These are phyloP conservation scores for Drosophila kambysellisi DNA, from an alignment of 2,888 invertebrate genomes.

Conservation along the genomic window DNA sequence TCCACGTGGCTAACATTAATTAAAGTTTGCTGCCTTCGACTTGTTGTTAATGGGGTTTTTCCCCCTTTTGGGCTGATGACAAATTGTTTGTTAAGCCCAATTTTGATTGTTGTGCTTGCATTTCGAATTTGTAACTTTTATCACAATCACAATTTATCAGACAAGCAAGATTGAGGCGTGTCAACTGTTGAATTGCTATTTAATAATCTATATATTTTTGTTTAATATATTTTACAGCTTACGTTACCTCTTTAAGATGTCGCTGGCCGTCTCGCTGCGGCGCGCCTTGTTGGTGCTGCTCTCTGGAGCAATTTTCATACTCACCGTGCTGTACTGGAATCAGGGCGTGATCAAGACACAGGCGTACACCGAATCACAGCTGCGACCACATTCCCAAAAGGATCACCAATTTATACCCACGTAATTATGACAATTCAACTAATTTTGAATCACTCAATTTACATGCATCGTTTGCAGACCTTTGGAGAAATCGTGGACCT, in stretches of 20 bases:
- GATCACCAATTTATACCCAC: conserved; percentile 69
- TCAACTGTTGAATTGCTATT: conserved; percentile 16
- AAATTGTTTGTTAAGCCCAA: conserved; percentile 20
- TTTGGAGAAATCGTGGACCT: conserved; percentile 89
- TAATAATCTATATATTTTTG: not conserved
- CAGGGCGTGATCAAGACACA: conserved; percentile 86
- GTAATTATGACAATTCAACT: conserved; percentile 64
- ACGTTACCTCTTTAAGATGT: conserved; percentile 84
- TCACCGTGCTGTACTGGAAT: conserved; percentile 88
- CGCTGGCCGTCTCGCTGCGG: conserved; percentile 86
- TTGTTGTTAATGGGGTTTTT: conserved; percentile 1
- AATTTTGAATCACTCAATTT: not conserved
- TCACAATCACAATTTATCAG: conserved; percentile 15
- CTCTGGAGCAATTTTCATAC: conserved; percentile 86
- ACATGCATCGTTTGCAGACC: conserved; percentile 69
- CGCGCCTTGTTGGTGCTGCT: conserved; percentile 87
- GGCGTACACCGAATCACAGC: conserved; percentile 84
- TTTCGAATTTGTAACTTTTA: not conserved
- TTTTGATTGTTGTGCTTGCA: conserved; percentile 17
- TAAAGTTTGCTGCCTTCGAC: conserved; percentile 54
- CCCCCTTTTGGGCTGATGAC: not conserved
- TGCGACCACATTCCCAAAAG: conserved; percentile 74
- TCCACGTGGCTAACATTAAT: conserved; percentile 59
- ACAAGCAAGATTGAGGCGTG: conserved; percentile 27
- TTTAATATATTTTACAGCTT: conserved; percentile 68